Conservation (phyloP, 2,113 vertebrate genomes). For the Pseudorectes ferrugineus region DNA sequence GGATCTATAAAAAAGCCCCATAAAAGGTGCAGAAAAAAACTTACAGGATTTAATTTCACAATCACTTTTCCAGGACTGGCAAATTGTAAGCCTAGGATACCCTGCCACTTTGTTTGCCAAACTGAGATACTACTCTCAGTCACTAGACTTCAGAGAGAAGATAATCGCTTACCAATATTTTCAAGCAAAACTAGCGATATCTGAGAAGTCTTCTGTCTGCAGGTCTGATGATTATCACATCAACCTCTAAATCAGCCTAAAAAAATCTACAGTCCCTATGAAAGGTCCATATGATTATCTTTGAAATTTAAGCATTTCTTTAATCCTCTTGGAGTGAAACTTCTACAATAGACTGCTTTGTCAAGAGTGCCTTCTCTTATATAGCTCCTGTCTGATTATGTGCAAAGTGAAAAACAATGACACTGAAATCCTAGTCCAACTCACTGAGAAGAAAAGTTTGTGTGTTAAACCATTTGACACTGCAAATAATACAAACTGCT, state of each 20-base stretch:
- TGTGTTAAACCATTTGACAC: background rate
- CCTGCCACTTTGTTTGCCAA: background rate
- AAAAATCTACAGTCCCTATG: background rate
- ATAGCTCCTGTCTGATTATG: background rate
- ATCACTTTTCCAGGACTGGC: background rate
- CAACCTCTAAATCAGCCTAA: background rate
- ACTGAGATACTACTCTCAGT: background rate
- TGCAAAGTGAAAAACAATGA: background rate
- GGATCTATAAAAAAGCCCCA: background rate
- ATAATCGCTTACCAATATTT: background rate
- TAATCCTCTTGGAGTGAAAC: background rate
- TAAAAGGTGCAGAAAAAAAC: background rate
- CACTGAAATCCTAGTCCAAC: background rate
- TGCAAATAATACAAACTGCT: background rate
- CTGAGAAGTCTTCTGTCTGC: constrained; percentile 18
- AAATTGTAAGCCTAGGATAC: background rate
- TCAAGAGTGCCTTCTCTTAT: background rate
- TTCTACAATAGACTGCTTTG: constrained; percentile 18
- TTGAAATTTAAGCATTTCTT: constrained; percentile 20
- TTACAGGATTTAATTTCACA: constrained; percentile 8
- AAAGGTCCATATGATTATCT: background rate
- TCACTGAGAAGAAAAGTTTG: background rate
- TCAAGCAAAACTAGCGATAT: background rate
- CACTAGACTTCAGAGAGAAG: background rate
- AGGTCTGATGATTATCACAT: constrained; percentile 24